Percentiles rank a stretch among this genome's conserved stretches.
These are phyloP conservation scores for Drosophila monieri DNA, from an alignment of 2,888 invertebrate genomes.

Conservation along the genomic window DNA sequence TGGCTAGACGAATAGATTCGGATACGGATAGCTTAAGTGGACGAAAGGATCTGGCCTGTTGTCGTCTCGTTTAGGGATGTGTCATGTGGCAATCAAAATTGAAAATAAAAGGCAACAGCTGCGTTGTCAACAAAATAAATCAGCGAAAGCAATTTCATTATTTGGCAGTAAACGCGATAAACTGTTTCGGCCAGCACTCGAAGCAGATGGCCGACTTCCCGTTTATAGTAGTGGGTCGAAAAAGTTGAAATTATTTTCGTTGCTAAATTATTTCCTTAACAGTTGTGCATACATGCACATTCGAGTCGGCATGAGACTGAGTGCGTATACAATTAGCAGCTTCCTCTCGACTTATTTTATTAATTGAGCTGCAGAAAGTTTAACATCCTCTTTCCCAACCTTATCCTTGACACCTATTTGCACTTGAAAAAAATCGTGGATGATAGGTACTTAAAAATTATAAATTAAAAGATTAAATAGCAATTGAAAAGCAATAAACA, in stretches of 20 bases:
- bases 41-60: constrained; percentile 23
- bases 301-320: constrained; percentile 6
- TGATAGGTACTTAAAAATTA: too few relatives aligned
- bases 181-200: constrained; percentile 56
- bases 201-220: constrained; percentile 19
- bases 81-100: constrained; percentile 71
- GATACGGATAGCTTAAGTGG: constrained; percentile 12
- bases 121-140: constrained; percentile 78
- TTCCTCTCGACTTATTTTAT: constrained; percentile 76
- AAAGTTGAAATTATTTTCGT: constrained; percentile 54
- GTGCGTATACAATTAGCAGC: constrained; percentile 76
- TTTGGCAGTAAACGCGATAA: constrained; percentile 80
- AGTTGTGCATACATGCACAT: constrained; percentile 35
- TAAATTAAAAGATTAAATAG: neutral
- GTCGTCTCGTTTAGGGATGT: constrained; percentile 30
- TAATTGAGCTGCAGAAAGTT: constrained; percentile 79
- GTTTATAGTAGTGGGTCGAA: constrained; percentile 16
- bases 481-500: neutral
- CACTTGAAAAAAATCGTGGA: constrained; percentile 3
- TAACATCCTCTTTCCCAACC: constrained; percentile 42
- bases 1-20: constrained; percentile 12
- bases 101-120: constrained; percentile 80
- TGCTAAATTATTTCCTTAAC: constrained; percentile 33
- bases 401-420: constrained; percentile 6
- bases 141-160: constrained; percentile 78